Evolutionary conservation across 2,888 invertebrate genomes (phyloP), one percentile per base, ranked within the genome.

Genomic region (Cheilosia pagana): DNA sequence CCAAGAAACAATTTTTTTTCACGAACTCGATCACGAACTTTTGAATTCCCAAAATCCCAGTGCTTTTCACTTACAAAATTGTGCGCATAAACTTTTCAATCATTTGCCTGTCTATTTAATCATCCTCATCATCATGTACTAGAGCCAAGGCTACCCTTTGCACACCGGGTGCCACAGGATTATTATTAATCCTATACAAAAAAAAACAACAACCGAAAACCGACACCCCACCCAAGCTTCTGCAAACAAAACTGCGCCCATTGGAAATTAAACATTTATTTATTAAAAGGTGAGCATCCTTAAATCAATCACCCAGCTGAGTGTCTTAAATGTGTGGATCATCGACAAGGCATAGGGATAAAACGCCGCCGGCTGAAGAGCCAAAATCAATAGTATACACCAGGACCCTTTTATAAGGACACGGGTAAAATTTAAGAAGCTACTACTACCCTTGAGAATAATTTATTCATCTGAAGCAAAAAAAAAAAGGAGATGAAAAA

Each of bases 21-120:
- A 6, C 21, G 6, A 67, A 45, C 48, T 35, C 16, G 45, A 67
- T 31, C 28, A 41, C 23, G 35, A 59, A 63, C 63, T 83, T 63
- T 41, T 23, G 45, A 74, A 83, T 43, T 72, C 63, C 70, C 68
- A 31, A 78, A 68, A 75, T 68, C 68, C 68, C 63, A 31, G 23
- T 65, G 68, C 74, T 63, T 63, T 79, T 68, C 48, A 48, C 63
- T 74, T 52, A 45, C 70, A 78, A 83, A 83, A 78, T 75, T 68
- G 70, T 74, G 43, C 55, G 68, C 78, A 72, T 68, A 68, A 83
- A 68, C 78, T 78, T 78, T 78, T 83, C 82, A 78, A 83, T 83
- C 82, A 78, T 74, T 52, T 72, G 65, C 67, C 67, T 71, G 82
- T 68, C 57, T 77, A 78, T 83, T 78, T 72, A 83, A 59, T 59